phyloP scores from a whole-genome alignment of 37 sponge, comb jelly and placozoan species.

The Beroe forskalii region DNA sequence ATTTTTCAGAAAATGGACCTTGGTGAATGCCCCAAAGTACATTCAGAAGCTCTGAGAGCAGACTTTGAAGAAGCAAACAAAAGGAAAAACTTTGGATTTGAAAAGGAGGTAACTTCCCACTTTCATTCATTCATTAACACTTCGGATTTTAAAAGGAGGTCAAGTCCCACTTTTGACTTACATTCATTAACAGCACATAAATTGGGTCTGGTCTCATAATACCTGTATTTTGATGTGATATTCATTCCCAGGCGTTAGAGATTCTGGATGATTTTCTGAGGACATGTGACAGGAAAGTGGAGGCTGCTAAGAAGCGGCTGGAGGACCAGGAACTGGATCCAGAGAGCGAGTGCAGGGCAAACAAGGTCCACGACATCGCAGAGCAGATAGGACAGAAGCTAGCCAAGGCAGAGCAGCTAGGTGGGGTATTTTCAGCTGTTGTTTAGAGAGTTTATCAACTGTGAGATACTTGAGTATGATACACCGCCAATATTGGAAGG shows the following conservation, averaged over 20 bases:
- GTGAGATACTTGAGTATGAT: no score
- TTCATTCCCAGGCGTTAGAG: slow-evolving; percentile 67
- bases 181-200: no score
- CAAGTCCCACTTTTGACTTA: no score
- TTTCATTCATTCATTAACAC: no score
- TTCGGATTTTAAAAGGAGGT: no score
- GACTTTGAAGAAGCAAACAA: slow-evolving; percentile 85
- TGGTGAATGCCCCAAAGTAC: slow-evolving; percentile 85
- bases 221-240: no score
- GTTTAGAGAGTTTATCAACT: no score
- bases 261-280: slow-evolving; percentile 73
- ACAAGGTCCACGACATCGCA: slow-evolving; percentile 68
- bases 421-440: no score
- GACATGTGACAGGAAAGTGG: slow-evolving; percentile 91
- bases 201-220: no score
- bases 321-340: slow-evolving; percentile 80
- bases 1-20: slow-evolving; percentile 89
- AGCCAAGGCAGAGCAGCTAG: slow-evolving; percentile 90
- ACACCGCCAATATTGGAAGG: no score
- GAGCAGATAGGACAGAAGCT: slow-evolving; percentile 95
- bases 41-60: slow-evolving; percentile 81
- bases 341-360: slow-evolving; percentile 81
- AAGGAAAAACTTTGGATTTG: slow-evolving; percentile 85
- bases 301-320: slow-evolving; percentile 78
- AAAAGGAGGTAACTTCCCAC: slow-evolving; percentile 94